These are phyloP conservation scores for Clytia hemisphaerica DNA, from an alignment of 30 jellyfish, hydroid and myxozoan species.

Conservation along the genomic window DNA sequence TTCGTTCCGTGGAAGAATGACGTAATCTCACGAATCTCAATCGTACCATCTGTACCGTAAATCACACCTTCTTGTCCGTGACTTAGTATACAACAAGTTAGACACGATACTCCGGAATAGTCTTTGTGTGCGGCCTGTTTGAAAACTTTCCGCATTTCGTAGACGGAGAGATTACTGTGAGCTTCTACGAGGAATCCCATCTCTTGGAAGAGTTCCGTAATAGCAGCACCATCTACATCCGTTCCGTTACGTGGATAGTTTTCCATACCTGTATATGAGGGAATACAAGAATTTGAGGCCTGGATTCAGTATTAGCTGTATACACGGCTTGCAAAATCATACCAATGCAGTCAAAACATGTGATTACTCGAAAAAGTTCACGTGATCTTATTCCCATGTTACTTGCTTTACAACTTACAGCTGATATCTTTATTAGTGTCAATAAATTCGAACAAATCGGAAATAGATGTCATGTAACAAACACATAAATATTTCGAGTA, in stretches of 20 bases:
- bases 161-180: slow-evolving; percentile 44
- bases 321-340: too few relatives aligned
- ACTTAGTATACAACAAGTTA: slow-evolving; percentile 67
- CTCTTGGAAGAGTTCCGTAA: slow-evolving; percentile 59
- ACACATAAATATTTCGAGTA: too few relatives aligned
- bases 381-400: too few relatives aligned
- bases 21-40: slow-evolving; percentile 77
- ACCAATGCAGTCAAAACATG: too few relatives aligned
- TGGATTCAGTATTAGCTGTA: too few relatives aligned
- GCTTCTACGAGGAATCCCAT: slow-evolving; percentile 70
- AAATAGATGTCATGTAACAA: too few relatives aligned
- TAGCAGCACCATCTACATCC: slow-evolving; percentile 79
- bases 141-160: slow-evolving; percentile 64
- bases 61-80: slow-evolving; percentile 98
- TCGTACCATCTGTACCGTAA: slow-evolving; percentile 92
- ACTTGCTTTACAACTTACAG: too few relatives aligned
- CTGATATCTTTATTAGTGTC: too few relatives aligned
- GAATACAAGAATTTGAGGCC: too few relatives aligned
- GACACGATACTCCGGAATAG: slow-evolving; percentile 35
- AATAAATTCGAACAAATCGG: too few relatives aligned
- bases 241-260: slow-evolving; percentile 89
- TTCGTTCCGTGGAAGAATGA: slow-evolving; percentile 67
- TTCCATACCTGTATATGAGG: slow-evolving; percentile 87
- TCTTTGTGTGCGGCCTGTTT: slow-evolving; percentile 61
- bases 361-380: too few relatives aligned